Evolutionary conservation across 2,797 vertebrate genomes (phyloP).

Genomic region (Enteromius radiatus): DNA sequence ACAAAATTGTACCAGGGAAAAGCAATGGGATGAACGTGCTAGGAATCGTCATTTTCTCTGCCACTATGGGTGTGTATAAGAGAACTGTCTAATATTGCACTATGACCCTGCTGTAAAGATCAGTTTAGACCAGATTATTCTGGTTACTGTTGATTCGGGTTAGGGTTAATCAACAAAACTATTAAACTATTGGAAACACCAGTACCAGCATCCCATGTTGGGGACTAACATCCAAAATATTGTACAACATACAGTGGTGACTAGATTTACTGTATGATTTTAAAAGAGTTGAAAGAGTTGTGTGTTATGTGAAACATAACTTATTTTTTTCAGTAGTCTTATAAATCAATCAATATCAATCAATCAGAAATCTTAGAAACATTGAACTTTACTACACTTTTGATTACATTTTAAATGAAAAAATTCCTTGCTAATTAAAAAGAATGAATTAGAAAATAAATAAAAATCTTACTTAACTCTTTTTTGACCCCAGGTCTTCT

Average conservation of each 20-base stretch:
- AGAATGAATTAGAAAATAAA: not conserved
- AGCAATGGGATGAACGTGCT: slow-evolving; percentile 91
- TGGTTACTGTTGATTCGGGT: not conserved
- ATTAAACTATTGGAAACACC: too few relatives aligned
- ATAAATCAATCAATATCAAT: too few relatives aligned
- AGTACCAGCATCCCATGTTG: too few relatives aligned
- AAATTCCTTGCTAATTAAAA: not conserved
- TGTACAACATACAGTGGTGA: too few relatives aligned
- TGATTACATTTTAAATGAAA: not conserved
- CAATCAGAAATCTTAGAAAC: not conserved
- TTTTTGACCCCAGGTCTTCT: slow-evolving; percentile 77
- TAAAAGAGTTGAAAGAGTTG: too few relatives aligned
- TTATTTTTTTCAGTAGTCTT: too few relatives aligned
- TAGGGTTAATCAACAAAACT: too few relatives aligned
- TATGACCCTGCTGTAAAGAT: not conserved
- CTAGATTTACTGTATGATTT: too few relatives aligned
- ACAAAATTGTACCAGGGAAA: slow-evolving; percentile 82
- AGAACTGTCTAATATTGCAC: not conserved
- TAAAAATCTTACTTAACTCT: not conserved
- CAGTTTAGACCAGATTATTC: not conserved
- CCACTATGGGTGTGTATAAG: slow-evolving; percentile 82
- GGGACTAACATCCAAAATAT: too few relatives aligned
- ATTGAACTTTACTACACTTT: not conserved
- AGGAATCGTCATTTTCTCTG: slow-evolving; percentile 90
- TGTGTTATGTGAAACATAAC: too few relatives aligned